Percentiles rank a stretch among this genome's conserved stretches.
Conservation (phyloP, 1,140 invertebrate species). For the Harpegnathos saltator region DNA sequence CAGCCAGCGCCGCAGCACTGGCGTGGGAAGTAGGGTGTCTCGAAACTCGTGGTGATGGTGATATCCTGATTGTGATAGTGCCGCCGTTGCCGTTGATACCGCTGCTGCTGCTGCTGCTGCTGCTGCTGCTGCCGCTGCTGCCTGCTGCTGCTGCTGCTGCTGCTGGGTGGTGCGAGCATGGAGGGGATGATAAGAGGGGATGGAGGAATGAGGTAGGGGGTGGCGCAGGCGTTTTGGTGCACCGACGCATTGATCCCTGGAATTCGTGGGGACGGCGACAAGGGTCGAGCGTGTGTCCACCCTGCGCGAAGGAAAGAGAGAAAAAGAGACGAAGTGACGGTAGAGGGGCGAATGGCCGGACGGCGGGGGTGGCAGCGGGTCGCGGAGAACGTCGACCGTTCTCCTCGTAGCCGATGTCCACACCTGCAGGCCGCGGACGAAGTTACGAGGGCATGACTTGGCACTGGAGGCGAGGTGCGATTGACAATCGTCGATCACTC, state of each 20-base stretch:
- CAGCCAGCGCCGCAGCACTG: constrained; percentile 17
- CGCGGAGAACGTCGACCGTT: constrained; percentile 51
- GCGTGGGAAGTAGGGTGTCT: constrained; percentile 40
- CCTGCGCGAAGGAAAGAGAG: constrained; percentile 66
- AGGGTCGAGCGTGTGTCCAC: constrained; percentile 75
- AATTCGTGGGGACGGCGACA: constrained; percentile 79
- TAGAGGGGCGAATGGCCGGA: background rate
- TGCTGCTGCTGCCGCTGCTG: constrained; percentile 1
- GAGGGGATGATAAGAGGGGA: constrained; percentile 60
- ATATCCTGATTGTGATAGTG: constrained; percentile 21
- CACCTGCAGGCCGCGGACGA: constrained; percentile 61
- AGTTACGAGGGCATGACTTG: constrained; percentile 17
- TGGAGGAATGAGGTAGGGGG: constrained; percentile 61
- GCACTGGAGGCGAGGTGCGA: constrained; percentile 25
- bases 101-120: background rate
- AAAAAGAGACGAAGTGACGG: constrained; percentile 26
- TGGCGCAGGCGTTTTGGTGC: constrained; percentile 84
- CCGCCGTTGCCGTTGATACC: constrained; percentile 17
- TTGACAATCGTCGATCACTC: constrained; percentile 22
- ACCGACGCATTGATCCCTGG: constrained; percentile 84
- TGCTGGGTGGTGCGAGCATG: constrained; percentile 56
- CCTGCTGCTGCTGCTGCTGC: constrained; percentile 51
- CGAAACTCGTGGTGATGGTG: constrained; percentile 5
- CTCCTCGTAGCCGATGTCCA: constrained; percentile 68
- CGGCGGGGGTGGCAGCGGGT: background rate